A percentile compares a stretch with the other conserved stretches of the same genome.
Evolutionary conservation across 2,113 vertebrate genomes (phyloP).

Genomic region (Etheostoma spectabile): DNA sequence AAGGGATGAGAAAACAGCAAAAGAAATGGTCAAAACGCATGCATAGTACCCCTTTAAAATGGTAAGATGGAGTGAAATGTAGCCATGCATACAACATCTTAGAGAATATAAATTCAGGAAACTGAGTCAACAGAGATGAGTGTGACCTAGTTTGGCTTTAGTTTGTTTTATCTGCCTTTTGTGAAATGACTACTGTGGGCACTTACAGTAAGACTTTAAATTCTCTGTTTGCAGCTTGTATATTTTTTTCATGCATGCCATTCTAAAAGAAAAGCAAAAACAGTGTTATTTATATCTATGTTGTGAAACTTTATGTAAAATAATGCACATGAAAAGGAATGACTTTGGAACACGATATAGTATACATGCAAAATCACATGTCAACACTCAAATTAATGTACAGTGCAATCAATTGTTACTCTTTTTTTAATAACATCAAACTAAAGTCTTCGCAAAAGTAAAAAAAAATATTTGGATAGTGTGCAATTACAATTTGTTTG

Average conservation of each 20-base stretch:
- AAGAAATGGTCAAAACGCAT: too few relatives aligned
- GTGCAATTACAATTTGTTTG: background rate
- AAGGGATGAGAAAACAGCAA: too few relatives aligned
- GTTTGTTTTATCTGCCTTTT: slow-evolving; percentile 9
- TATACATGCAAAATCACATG: background rate
- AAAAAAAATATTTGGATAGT: background rate
- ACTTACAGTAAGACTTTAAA: background rate
- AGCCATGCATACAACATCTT: slow-evolving; percentile 21
- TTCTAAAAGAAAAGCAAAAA: background rate
- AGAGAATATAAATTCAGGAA: slow-evolving; percentile 60
- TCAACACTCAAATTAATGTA: background rate
- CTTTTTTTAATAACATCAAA: background rate
- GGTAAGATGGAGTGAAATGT: background rate
- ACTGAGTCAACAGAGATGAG: slow-evolving; percentile 47
- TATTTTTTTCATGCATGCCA: background rate
- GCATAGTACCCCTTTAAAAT: too few relatives aligned
- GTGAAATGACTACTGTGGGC: background rate
- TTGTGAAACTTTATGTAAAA: background rate
- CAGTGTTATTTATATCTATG: background rate
- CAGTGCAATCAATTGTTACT: background rate
- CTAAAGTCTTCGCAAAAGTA: background rate
- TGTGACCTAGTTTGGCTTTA: slow-evolving; percentile 43
- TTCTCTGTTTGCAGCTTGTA: background rate
- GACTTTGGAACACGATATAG: background rate
- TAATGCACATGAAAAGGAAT: background rate